Evolutionary conservation across 2,113 vertebrate species (phyloP), one percentile per base, ranked within the genome.

Genomic region (Tor tambroides): DNA sequence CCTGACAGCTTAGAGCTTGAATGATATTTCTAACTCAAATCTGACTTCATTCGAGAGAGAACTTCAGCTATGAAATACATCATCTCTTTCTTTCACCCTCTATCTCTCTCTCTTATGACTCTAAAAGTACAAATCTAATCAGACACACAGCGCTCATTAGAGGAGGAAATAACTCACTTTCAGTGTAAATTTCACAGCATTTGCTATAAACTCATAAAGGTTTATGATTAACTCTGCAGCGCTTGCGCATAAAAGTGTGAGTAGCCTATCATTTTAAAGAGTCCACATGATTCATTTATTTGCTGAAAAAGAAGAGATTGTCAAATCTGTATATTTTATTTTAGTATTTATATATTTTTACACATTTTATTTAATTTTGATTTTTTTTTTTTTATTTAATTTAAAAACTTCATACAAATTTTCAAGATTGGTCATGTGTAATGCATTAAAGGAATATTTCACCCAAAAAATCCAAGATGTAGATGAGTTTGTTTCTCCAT

Each of bases 121-220:
- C 23, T 46, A 4, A n/a, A n/a, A 17, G 32, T 69, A 6, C 5
- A n/a, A 23, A 76, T 76, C 74, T 76, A 17, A 76, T 49, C n/a
- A 77, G n/a, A 77, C 14, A 49, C 43, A 77, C 6, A 43, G 10
- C 71, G 10, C n/a, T 77, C 43, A 77, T 77, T 51, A 77, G 12
- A 51, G 43, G 26, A 77, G 43, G 74, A 51, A 77, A 77, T 74
- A 74, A n/a, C n/a, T n/a, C n/a, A n/a, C n/a, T n/a, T n/a, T n/a
- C n/a, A n/a, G 35, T 35, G 35, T 5, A 35, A 35, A 35, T 35
- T 43, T 10, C 10, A 38, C 38, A 38, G 38, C 38, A 6, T 6
- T 38, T 12, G 26, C 63, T 30, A 65, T 61, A 4, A 67, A 32
- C 28, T 2, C 63, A 30, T n/a, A n/a, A n/a, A 15, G 28, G 28